Evolutionary conservation across 2,888 invertebrate genomes (phyloP).

Genomic region (Lasioglossum figueresi): DNA sequence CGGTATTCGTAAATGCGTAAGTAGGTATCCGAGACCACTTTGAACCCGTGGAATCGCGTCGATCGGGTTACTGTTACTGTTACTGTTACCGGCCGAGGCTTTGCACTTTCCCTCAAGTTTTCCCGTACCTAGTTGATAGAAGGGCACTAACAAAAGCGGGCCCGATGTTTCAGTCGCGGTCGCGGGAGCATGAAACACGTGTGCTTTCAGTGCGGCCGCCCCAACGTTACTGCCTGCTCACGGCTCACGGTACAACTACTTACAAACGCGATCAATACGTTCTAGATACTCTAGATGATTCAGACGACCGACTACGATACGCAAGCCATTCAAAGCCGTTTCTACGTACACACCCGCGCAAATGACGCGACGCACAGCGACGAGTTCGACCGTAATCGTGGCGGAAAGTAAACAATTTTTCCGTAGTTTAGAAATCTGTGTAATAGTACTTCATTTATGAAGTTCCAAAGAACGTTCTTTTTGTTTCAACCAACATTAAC

Average conservation of each 20-base stretch:
- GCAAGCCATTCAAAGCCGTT: constrained; percentile 58
- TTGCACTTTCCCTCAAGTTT: constrained; percentile 54
- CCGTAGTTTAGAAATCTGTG: too few species aligned
- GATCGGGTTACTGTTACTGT: constrained; percentile 17
- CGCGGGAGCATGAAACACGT: constrained; percentile 68
- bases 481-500: too few species aligned
- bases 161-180: constrained; percentile 48
- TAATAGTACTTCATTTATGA: too few species aligned
- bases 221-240: constrained; percentile 80
- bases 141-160: constrained; percentile 9
- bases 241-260: constrained; percentile 76
- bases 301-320: constrained; percentile 58
- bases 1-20: background rate
- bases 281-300: constrained; percentile 80
- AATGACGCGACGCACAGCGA: too few species aligned
- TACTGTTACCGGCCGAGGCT: background rate
- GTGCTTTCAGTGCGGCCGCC: constrained; percentile 79
- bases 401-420: too few species aligned
- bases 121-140: constrained; percentile 14
- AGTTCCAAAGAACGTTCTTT: too few species aligned
- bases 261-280: constrained; percentile 80
- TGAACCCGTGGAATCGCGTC: constrained; percentile 12
- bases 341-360: background rate
- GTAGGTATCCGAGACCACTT: background rate
- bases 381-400: too few species aligned